Conservation (phyloP, 2,113 vertebrate genomes). For the Panthera leo region DNA sequence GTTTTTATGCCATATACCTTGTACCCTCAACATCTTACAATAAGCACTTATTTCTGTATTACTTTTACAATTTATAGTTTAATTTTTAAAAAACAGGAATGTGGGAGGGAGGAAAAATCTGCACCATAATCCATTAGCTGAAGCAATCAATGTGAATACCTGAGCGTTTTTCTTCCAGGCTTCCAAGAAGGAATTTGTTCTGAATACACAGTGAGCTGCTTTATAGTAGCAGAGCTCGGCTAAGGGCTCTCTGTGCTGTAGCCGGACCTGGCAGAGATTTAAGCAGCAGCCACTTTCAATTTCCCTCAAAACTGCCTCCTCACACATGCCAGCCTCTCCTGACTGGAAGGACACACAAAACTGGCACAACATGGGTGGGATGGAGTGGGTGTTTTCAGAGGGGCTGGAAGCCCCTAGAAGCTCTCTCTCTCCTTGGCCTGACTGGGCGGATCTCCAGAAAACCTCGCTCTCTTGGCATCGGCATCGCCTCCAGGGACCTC, state of each 20-base stretch:
- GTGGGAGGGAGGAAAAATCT: constrained; percentile 24
- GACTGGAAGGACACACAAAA: neutral
- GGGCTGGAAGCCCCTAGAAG: neutral
- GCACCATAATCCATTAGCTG: constrained; percentile 66
- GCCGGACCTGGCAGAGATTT: neutral
- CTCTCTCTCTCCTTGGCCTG: neutral
- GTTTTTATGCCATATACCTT: neutral
- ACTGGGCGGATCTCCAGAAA: neutral
- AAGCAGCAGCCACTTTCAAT: neutral
- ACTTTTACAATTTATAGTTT: constrained; percentile 59
- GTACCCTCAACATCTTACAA: neutral
- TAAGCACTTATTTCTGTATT: constrained; percentile 32
- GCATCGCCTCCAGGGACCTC: neutral
- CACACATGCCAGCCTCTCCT: neutral
- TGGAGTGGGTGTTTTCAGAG: no score
- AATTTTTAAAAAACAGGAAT: constrained; percentile 53
- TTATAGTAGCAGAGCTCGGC: constrained; percentile 18
- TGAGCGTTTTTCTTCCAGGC: constrained; percentile 50
- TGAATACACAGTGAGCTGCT: constrained; percentile 31
- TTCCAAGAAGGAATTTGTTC: constrained; percentile 60
- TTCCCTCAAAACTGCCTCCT: neutral
- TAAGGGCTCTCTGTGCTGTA: constrained; percentile 40
- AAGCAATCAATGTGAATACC: constrained; percentile 59
- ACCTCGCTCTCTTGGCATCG: neutral
- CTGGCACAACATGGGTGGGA: accelerated